Percentiles rank a stretch among this genome's conserved stretches.
Conservation (phyloP, 2,888 invertebrate genomes). For the Pteria penguin region DNA sequence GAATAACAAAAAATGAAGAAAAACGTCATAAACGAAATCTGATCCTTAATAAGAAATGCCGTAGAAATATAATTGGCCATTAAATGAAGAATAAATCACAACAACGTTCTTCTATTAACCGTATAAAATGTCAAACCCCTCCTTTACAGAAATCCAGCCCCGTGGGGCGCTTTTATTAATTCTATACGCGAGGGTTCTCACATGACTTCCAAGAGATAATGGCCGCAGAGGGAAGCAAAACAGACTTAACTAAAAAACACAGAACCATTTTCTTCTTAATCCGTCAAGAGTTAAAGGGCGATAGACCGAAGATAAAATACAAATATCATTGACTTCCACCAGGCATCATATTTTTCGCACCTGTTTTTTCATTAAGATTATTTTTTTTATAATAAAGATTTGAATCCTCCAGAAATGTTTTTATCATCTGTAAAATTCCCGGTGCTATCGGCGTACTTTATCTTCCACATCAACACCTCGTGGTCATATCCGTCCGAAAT, state of each 20-base stretch:
- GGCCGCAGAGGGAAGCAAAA: neutral
- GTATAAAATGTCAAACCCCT: constrained; percentile 18
- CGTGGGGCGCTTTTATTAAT: constrained; percentile 22
- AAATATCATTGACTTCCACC: neutral
- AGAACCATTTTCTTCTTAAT: neutral
- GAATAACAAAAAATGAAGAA: neutral
- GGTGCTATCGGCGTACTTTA: neutral
- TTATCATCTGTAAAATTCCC: neutral
- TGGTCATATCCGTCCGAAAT: neutral
- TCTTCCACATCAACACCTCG: neutral
- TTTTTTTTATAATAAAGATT: neutral
- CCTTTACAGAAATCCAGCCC: neutral
- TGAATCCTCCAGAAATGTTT: neutral
- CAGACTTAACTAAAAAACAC: neutral
- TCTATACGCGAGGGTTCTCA: neutral
- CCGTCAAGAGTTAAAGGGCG: neutral
- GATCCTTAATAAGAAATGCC: constrained; percentile 15
- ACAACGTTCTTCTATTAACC: constrained; percentile 19
- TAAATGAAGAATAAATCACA: constrained; percentile 29
- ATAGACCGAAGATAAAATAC: neutral
- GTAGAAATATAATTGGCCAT: constrained; percentile 24
- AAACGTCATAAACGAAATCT: constrained; percentile 10
- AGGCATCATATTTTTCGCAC: neutral
- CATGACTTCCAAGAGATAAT: neutral
- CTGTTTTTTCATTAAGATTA: neutral